Evolutionary conservation across 2,797 vertebrate genomes (phyloP).

Genomic region (Neosalanx taihuensis): DNA sequence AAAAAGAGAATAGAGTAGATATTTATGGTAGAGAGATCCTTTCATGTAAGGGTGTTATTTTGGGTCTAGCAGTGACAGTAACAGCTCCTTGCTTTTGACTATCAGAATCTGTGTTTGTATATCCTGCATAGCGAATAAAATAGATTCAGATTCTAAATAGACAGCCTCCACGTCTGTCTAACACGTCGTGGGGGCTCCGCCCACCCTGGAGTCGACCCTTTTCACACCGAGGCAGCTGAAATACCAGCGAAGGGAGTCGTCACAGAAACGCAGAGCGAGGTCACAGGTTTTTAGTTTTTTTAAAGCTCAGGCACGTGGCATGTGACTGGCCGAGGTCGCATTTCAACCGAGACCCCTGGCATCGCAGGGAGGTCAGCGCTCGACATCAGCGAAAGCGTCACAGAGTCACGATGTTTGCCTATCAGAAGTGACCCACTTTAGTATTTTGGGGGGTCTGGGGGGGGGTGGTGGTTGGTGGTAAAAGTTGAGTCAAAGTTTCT

Average conservation of each 20-base stretch:
- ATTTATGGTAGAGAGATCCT: no score
- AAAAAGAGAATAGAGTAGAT: no score
- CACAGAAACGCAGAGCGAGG: slow-evolving; percentile 73
- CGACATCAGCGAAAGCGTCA: background rate
- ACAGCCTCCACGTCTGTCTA: no score
- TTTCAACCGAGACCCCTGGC: background rate
- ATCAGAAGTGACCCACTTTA: background rate
- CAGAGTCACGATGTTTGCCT: background rate
- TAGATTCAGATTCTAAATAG: no score
- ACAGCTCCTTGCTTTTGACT: no score
- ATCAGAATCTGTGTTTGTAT: no score
- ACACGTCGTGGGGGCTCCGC: no score
- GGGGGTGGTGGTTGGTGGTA: background rate
- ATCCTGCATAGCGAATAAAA: no score
- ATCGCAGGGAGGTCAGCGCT: background rate
- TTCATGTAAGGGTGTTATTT: no score
- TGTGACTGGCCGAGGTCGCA: background rate
- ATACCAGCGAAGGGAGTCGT: slow-evolving; percentile 75
- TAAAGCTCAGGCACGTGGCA: background rate
- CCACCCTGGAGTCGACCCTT: no score
- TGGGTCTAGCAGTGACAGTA: no score
- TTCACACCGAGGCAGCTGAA: slow-evolving; percentile 78
- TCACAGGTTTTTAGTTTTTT: background rate
- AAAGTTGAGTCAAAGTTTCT: background rate
- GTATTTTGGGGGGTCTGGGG: background rate